Evolutionary conservation across 2,797 vertebrate species (phyloP), one percentile per base, ranked within the genome.

Genomic region (Channa striata): DNA sequence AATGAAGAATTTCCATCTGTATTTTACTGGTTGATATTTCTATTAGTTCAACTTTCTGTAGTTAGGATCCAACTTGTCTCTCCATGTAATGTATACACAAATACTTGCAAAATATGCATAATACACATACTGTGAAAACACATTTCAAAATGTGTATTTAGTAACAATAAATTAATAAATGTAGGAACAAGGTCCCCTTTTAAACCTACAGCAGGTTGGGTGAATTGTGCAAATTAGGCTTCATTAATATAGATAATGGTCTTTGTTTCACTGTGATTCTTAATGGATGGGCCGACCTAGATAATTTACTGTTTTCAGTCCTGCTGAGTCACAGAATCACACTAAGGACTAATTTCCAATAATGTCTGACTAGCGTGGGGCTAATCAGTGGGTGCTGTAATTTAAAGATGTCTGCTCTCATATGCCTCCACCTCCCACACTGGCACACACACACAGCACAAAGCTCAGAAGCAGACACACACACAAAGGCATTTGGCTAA

Each of bases 331-430:
- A 83, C 82, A 83, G 68, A 87, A 80, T 84, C 80, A 75, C 74
- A 67, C 48, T 75, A 84, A 78, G 80, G 81, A 89, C 89, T 91
- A 89, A 91, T 93, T 89, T 80, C 72, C 75, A 77, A 66, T 91
- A 90, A 89, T 90, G 85, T 75, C 73, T 11, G 44, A 87, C 77
- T 87, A 90, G 87, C 8, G n/a, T 80, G 68, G 76, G 69, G 83
- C 83, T 91, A 92, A 94, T 93, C 85, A 92, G 81, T 34, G 85
- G 87, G 78, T 87, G 80, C 80, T 87, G 85, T 94, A 89, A 93
- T 94, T 93, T 91, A 89, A 93, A 92, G 84, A 93, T 89, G 83
- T 87, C 89, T 87, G 81, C 88, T 91, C 89, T 87, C 74, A 72
- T 80, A 87, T 84, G 83, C 77, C 59, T 78, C 77, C 80, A 47